These are phyloP conservation scores for Pemphigus obesinymphae DNA, from an alignment of 1,140 invertebrate species.

Conservation along the genomic window DNA sequence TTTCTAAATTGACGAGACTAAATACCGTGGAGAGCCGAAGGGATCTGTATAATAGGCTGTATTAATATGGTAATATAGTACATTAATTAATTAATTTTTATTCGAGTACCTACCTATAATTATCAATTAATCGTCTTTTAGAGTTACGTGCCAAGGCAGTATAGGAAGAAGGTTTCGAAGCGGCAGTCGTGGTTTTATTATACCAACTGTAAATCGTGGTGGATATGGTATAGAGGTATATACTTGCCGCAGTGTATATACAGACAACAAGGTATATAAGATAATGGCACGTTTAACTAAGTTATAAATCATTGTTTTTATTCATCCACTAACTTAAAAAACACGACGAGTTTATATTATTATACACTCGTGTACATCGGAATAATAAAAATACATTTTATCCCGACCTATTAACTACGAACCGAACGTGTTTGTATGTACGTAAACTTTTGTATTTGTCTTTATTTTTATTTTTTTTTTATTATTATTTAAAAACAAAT, in stretches of 20 bases:
- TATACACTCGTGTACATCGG: neutral
- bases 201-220: too few relatives aligned
- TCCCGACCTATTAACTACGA: neutral
- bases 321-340: neutral
- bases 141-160: neutral
- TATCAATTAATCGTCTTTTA: too few relatives aligned
- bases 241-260: too few relatives aligned
- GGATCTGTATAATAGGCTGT: too few relatives aligned
- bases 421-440: neutral
- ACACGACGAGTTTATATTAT: slow-evolving; percentile 10
- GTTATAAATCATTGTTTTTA: slow-evolving; percentile 15
- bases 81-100: too few relatives aligned
- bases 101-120: too few relatives aligned
- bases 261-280: neutral
- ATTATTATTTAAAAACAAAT: slow-evolving; percentile 1
- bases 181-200: too few relatives aligned
- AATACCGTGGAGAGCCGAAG: too few relatives aligned
- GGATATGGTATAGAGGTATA: too few relatives aligned
- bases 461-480: neutral
- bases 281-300: neutral
- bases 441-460: neutral
- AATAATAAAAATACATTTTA: slow-evolving; percentile 16
- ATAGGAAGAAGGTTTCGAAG: neutral
- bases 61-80: too few relatives aligned
- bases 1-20: too few relatives aligned